These are phyloP conservation scores for Pristionchus mayeri DNA, from an alignment of 2,888 invertebrate species.

Conservation along the genomic window DNA sequence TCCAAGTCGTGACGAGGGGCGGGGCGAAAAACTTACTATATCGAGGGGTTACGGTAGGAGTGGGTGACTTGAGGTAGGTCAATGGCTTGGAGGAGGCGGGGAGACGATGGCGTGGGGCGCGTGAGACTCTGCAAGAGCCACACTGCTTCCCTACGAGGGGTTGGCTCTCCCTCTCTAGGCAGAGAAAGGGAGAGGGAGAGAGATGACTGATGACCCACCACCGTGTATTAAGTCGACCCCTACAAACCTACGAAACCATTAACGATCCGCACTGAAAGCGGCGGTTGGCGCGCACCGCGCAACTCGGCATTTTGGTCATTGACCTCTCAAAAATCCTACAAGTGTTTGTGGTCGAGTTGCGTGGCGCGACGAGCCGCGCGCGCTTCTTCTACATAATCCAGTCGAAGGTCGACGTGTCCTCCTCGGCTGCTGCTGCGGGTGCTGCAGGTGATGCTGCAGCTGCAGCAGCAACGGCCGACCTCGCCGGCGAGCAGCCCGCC, in stretches of 20 bases:
- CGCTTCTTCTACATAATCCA: slow-evolving; percentile 42
- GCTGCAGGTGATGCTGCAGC: background rate
- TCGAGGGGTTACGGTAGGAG: background rate
- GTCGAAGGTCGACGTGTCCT: slow-evolving; percentile 43
- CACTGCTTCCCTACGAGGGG: background rate
- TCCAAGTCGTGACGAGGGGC: background rate
- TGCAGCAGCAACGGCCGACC: background rate
- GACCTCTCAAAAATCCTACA: no score
- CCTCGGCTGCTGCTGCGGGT: background rate
- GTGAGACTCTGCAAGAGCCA: background rate
- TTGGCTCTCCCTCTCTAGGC: no score
- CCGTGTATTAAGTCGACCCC: no score
- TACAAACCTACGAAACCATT: slow-evolving; percentile 18
- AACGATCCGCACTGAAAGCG: background rate
- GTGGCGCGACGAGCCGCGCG: background rate
- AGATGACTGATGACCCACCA: background rate
- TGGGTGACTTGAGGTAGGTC: background rate
- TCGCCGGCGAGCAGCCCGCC: background rate
- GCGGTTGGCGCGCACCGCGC: background rate
- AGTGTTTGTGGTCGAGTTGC: no score
- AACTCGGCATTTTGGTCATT: no score
- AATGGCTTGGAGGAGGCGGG: background rate
- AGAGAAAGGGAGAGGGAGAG: no score
- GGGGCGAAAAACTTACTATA: slow-evolving; percentile 5
- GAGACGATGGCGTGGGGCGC: background rate